These are phyloP conservation scores for Oncorhynchus mykiss DNA, from an alignment of 2,113 vertebrate species.

Conservation along the genomic window DNA sequence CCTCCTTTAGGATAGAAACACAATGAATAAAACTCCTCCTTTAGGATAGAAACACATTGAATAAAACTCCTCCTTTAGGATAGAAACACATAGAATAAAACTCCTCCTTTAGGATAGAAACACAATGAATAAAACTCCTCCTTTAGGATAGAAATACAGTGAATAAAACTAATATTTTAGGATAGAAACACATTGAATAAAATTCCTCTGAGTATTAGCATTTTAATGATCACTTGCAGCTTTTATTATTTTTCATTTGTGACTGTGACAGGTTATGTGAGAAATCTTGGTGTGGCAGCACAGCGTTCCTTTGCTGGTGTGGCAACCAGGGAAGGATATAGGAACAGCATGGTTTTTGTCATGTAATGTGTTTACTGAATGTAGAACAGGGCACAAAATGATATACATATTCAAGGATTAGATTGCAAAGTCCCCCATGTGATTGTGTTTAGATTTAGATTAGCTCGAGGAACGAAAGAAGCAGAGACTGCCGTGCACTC, in stretches of 20 bases:
- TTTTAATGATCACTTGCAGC: constrained; percentile 42
- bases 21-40: too few species aligned
- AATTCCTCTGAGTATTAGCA: constrained; percentile 32
- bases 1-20: constrained; percentile 8
- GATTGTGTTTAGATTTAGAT: constrained; percentile 11
- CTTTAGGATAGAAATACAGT: too few species aligned
- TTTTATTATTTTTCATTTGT: constrained; percentile 39
- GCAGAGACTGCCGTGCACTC: constrained; percentile 1
- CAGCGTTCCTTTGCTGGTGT: constrained; percentile 1
- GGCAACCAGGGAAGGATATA: constrained; percentile 29
- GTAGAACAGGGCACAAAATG: constrained; percentile 1
- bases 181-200: constrained; percentile 16
- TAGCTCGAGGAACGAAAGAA: constrained; percentile 18
- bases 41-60: too few species aligned
- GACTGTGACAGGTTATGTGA: constrained; percentile 43
- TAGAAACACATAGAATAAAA: too few species aligned
- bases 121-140: too few species aligned
- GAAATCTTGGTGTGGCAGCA: constrained; percentile 18
- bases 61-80: too few species aligned
- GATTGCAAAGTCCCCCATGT: constrained; percentile 2
- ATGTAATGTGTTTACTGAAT: constrained; percentile 12
- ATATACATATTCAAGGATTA: constrained; percentile 8
- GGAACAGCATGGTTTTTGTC: constrained; percentile 21
- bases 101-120: too few species aligned
- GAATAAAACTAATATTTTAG: not conserved